Percentiles rank a stretch among this genome's conserved stretches.
Evolutionary conservation across 1,140 invertebrate species (phyloP).

Genomic region (Luehdorfia chinensis): DNA sequence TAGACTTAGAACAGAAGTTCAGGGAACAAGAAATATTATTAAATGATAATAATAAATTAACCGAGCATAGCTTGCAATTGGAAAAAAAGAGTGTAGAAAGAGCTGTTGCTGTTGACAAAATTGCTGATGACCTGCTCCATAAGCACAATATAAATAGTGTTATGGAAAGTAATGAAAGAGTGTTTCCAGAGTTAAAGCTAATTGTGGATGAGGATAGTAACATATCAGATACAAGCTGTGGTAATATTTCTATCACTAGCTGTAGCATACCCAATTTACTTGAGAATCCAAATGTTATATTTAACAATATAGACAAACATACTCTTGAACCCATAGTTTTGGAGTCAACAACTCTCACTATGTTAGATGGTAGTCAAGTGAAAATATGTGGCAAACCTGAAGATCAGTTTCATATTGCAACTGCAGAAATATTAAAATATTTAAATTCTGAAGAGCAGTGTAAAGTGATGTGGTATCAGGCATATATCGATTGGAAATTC

Average conservation of each 20-base stretch:
- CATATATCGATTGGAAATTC: slow-evolving; percentile 44
- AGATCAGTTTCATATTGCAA: slow-evolving; percentile 43
- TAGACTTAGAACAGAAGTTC: no score
- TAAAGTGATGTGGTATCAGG: slow-evolving; percentile 42
- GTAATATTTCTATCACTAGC: slow-evolving; percentile 35
- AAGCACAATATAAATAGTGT: no score
- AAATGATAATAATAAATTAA: no score
- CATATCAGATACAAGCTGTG: slow-evolving; percentile 35
- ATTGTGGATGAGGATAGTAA: slow-evolving; percentile 42
- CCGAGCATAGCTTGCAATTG: no score
- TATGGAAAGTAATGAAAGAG: neutral
- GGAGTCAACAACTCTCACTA: slow-evolving; percentile 14
- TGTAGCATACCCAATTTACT: slow-evolving; percentile 22
- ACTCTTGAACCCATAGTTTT: slow-evolving; percentile 19
- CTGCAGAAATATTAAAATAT: slow-evolving; percentile 29
- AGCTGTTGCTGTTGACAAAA: no score
- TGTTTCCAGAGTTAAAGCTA: slow-evolving; percentile 27
- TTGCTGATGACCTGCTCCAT: no score
- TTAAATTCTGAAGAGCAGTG: slow-evolving; percentile 22
- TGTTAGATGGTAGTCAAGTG: slow-evolving; percentile 30
- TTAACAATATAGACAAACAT: slow-evolving; percentile 36
- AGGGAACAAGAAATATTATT: no score
- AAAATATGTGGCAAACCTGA: slow-evolving; percentile 29
- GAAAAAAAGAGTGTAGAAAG: no score
- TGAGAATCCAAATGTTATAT: slow-evolving; percentile 26